Base-by-base conservation (phyloP, 2,888 invertebrate genomes). In the Perizoma flavofasciatum region DNA sequence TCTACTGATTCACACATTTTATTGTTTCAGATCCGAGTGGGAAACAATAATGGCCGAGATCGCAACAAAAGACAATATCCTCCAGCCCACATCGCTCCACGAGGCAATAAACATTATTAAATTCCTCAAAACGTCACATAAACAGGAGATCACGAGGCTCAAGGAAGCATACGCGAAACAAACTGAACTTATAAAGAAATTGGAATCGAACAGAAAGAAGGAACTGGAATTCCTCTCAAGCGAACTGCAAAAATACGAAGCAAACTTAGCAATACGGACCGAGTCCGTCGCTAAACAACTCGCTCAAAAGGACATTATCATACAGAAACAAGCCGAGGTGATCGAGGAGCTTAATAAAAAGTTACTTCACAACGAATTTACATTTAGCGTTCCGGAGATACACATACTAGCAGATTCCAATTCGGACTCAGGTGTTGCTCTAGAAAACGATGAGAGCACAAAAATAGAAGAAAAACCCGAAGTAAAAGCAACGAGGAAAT, bases 81-180 rank as follows among this genome's bases (percentile, higher is more conserved):
- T 83, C 67, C 84, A 88, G 67, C 92, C 90, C 46, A 74, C 86
- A 65, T 85, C 88, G 53, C 72, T 92, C 55, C 92, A 91, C 73
- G 92, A 92, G 75, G 92, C 92, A 65, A 79, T 88, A 69, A 92
- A 92, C 73, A 79, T 88, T 59, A 91, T 92, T 65, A 90, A 89
- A 77, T 92, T 91, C 76, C 78, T 92, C 50, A 86, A 82, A 67
- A 85, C 86, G 61, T 82, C 92, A 72, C 92, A 92, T 73, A 90
- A 88, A 77, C 82, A 88, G 78, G 92, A 92, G 81, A 81, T 88
- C 49, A 62, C 72, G n/a, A 87, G 79, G 72, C 73, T 89, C 47
- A 88, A 83, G 72, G 87, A 90, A 65, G 73, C 84, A 47, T 74
- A 82, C 60, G 71, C 79, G 22, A 91, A 89, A 78, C 91, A 91